phyloP scores from a whole-genome alignment of 2,888 invertebrate genomes.

The Ochropacha duplaris region DNA sequence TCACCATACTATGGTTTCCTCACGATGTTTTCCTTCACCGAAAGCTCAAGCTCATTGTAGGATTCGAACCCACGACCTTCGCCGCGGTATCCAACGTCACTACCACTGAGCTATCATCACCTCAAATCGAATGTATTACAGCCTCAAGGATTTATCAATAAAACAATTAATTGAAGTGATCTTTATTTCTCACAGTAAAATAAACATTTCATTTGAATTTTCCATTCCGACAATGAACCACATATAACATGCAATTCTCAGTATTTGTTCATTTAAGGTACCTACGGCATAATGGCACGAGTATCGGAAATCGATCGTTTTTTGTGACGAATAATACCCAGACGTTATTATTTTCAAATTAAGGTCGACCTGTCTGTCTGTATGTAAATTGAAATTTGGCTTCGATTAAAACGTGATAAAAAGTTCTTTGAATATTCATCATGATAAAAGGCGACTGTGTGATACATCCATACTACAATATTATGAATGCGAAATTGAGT shows the following conservation, averaged over 20 bases:
- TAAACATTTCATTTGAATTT: background rate
- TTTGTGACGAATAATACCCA: conserved; percentile 57
- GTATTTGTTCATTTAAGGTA: conserved; percentile 40
- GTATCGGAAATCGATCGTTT: conserved; percentile 29
- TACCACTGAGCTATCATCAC: no score
- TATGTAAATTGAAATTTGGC: conserved; percentile 54
- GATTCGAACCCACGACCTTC: no score
- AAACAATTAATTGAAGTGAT: no score
- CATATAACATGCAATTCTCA: conserved; percentile 54
- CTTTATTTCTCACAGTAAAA: background rate
- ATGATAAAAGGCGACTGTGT: background rate
- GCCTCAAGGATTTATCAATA: no score
- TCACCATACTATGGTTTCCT: no score
- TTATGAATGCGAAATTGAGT: no score
- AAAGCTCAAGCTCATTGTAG: no score
- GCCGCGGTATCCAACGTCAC: no score
- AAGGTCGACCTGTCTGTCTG: conserved; percentile 68
- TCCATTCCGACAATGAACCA: conserved; percentile 26
- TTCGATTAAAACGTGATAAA: conserved; percentile 55
- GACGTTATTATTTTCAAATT: conserved; percentile 79
- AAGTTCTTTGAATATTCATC: conserved; percentile 14
- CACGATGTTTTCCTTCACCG: no score
- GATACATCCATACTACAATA: no score
- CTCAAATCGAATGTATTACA: no score
- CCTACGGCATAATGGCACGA: conserved; percentile 8